A percentile compares a stretch with the other conserved stretches of the same genome.
Evolutionary conservation across 2,888 invertebrate species (phyloP).

Genomic region (Tiphia femorata): DNA sequence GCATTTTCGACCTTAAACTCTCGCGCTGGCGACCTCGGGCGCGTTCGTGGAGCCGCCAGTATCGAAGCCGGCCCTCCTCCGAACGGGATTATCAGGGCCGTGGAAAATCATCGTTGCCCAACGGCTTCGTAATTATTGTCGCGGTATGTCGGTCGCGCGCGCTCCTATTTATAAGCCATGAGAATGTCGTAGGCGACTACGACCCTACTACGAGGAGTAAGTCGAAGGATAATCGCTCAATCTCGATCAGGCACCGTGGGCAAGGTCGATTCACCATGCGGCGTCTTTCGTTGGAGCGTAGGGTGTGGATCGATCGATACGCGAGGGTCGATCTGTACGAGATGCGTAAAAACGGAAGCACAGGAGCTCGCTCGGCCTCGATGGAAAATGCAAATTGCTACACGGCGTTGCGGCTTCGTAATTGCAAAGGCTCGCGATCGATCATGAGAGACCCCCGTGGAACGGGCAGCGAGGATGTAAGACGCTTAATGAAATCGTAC

Average conservation of each 20-base stretch:
- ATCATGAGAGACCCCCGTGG: too few species aligned
- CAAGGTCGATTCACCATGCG: constrained; percentile 25
- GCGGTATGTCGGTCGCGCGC: constrained; percentile 14
- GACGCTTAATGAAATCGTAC: too few species aligned
- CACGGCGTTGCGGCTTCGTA: constrained; percentile 6
- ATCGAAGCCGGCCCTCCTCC: background rate
- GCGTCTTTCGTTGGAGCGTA: constrained; percentile 12
- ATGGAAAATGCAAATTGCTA: constrained; percentile 14
- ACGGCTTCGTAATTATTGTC: constrained; percentile 20
- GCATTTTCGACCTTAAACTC: constrained; percentile 4
- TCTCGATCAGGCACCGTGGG: constrained; percentile 6
- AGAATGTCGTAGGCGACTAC: constrained; percentile 23
- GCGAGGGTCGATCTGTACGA: background rate
- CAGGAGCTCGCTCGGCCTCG: background rate
- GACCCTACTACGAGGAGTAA: too few species aligned
- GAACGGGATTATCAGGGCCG: constrained; percentile 12
- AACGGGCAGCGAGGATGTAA: too few species aligned
- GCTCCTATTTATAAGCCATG: constrained; percentile 27
- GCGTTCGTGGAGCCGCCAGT: constrained; percentile 2
- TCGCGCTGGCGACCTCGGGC: background rate
- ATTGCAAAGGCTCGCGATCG: too few species aligned
- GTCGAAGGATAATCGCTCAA: constrained; percentile 26
- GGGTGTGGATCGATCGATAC: constrained; percentile 18
- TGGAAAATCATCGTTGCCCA: constrained; percentile 6
- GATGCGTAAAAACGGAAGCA: constrained; percentile 6